phyloP scores from a whole-genome alignment of 2,113 vertebrate species.

The Daubentonia madagascariensis region DNA sequence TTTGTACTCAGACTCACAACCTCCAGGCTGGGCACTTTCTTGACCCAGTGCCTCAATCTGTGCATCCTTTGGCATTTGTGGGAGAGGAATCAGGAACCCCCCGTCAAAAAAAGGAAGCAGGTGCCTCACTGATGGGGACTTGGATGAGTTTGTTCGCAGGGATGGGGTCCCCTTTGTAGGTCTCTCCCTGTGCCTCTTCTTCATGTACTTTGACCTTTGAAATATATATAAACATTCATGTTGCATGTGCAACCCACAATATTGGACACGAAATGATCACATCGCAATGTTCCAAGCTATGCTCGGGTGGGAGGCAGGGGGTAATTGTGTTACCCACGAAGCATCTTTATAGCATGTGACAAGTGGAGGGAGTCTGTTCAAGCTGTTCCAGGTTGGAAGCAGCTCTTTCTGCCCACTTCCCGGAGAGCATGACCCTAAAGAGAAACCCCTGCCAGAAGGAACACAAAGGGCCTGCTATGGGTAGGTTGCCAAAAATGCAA shows the following conservation, averaged over 20 bases:
- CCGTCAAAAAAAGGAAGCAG: not conserved
- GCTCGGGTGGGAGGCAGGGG: not conserved
- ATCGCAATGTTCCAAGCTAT: fast-evolving
- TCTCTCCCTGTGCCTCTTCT: not conserved
- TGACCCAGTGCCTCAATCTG: fast-evolving
- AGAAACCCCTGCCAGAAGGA: not conserved
- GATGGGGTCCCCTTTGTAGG: not conserved
- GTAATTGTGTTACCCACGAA: not conserved
- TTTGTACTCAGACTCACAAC: not conserved
- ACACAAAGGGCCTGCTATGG: not conserved
- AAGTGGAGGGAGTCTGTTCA: not conserved
- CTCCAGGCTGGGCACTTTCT: not conserved
- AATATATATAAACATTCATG: not conserved
- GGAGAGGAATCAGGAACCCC: not conserved
- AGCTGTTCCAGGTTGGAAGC: not conserved
- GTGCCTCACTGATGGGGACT: not conserved
- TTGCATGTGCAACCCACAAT: fast-evolving
- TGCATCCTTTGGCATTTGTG: not conserved
- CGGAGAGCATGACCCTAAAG: not conserved
- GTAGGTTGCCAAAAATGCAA: not conserved
- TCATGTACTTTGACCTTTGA: not conserved
- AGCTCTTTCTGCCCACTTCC: not conserved
- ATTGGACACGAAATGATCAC: not conserved
- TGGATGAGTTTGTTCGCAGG: not conserved
- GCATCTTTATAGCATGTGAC: not conserved